A percentile compares a stretch with the other conserved stretches of the same genome.
Evolutionary conservation across 2,797 vertebrate species (phyloP).

Genomic region (Platyrinchus mystaceus): DNA sequence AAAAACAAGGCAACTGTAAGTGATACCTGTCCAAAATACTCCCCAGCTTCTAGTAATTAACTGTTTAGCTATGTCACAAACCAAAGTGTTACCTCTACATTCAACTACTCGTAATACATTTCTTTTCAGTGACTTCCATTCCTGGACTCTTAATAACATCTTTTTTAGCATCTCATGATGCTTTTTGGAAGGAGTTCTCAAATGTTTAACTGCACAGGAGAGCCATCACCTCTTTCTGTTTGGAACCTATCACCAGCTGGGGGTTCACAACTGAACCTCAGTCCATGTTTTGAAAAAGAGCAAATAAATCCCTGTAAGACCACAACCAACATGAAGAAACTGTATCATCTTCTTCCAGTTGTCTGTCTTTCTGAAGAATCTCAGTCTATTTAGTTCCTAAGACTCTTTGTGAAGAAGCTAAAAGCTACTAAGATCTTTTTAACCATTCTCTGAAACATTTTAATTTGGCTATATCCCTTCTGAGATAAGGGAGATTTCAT

Average conservation of each 20-base stretch:
- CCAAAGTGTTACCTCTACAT: background rate
- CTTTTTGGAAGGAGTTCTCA: background rate
- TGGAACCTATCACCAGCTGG: background rate
- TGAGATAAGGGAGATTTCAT: background rate
- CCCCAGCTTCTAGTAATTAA: background rate
- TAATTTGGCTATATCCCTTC: background rate
- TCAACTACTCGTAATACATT: background rate
- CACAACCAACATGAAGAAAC: background rate
- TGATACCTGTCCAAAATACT: background rate
- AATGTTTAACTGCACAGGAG: background rate
- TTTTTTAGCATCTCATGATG: background rate
- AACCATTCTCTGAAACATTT: background rate
- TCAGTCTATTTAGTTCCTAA: background rate
- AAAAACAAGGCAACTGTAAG: background rate
- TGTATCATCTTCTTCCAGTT: background rate
- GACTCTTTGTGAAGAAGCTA: background rate
- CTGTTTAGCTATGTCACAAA: background rate
- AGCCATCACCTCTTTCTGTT: background rate
- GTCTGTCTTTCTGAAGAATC: background rate
- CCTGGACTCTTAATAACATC: background rate
- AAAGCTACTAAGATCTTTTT: background rate
- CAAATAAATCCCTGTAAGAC: background rate
- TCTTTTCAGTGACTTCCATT: background rate
- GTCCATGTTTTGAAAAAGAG: background rate
- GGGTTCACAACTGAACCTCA: background rate